phyloP scores from a whole-genome alignment of 2,888 invertebrate species.

The Tridacna gigas region DNA sequence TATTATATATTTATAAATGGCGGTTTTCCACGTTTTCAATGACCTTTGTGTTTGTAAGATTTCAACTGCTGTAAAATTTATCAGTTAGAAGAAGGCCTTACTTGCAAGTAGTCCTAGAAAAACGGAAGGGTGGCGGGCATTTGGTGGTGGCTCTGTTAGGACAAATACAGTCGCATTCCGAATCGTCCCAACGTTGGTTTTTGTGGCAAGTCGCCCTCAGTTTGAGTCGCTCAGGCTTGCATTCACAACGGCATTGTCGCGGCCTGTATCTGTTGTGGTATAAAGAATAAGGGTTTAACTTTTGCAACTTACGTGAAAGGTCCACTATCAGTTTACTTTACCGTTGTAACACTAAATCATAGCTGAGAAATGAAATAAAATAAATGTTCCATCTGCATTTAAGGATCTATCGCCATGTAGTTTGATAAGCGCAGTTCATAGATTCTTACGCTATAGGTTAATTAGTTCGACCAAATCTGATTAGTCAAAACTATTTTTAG shows the following conservation, averaged over 20 bases:
- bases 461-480: too few relatives aligned
- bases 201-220: conserved; percentile 56
- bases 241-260: conserved; percentile 72
- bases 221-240: conserved; percentile 51
- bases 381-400: too few relatives aligned
- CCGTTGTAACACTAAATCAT: too few relatives aligned
- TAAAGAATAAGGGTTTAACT: background rate
- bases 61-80: too few relatives aligned
- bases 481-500: too few relatives aligned
- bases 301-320: background rate
- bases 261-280: conserved; percentile 46
- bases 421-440: too few relatives aligned
- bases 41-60: too few relatives aligned
- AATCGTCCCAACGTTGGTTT: conserved; percentile 70
- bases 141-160: conserved; percentile 52
- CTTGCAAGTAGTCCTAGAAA: conserved; percentile 57
- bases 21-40: too few relatives aligned
- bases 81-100: conserved; percentile 12
- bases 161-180: conserved; percentile 73
- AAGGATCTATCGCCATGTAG: too few relatives aligned
- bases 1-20: too few relatives aligned
- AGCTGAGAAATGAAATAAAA: too few relatives aligned
- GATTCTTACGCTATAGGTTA: too few relatives aligned
- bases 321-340: background rate
- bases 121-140: conserved; percentile 58